Conservation (phyloP, 2,797 vertebrate species). For the Intellagama lesueurii region DNA sequence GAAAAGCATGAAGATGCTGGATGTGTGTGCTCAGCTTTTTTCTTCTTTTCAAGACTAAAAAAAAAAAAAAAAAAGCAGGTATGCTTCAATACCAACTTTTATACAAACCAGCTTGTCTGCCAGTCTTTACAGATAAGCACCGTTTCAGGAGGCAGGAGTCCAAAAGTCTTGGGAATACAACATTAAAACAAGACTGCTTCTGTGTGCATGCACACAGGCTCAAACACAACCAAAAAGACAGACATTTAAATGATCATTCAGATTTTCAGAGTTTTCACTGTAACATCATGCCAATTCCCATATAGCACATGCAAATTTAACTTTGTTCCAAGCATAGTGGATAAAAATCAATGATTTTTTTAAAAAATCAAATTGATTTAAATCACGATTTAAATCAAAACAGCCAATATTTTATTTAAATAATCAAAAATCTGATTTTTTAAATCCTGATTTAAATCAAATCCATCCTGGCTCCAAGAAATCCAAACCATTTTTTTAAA, state of each 20-base stretch:
- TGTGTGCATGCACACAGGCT: not conserved
- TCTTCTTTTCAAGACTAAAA: not conserved
- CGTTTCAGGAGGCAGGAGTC: not conserved
- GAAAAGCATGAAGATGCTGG: not conserved
- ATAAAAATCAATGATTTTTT: not conserved
- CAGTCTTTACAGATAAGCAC: constrained; percentile 6
- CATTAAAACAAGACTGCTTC: not conserved
- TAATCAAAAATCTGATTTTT: too few relatives aligned
- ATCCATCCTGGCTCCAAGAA: not conserved
- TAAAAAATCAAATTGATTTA: too few relatives aligned
- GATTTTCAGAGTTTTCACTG: not conserved
- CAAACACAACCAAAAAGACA: not conserved
- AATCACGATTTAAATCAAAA: too few relatives aligned
- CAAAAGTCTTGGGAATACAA: not conserved
- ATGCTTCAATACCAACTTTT: not conserved
- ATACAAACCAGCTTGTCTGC: not conserved
- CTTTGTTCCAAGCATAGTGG: not conserved
- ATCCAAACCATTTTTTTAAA: not conserved
- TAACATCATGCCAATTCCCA: not conserved
- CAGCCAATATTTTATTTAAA: too few relatives aligned
- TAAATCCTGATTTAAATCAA: too few relatives aligned
- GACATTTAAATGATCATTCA: not conserved
- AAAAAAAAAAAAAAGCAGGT: not conserved
- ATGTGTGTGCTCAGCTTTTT: not conserved
- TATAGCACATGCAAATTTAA: not conserved